Conservation (phyloP, 64 coral and sea anemone genomes). For the Exaiptasia diaphana region DNA sequence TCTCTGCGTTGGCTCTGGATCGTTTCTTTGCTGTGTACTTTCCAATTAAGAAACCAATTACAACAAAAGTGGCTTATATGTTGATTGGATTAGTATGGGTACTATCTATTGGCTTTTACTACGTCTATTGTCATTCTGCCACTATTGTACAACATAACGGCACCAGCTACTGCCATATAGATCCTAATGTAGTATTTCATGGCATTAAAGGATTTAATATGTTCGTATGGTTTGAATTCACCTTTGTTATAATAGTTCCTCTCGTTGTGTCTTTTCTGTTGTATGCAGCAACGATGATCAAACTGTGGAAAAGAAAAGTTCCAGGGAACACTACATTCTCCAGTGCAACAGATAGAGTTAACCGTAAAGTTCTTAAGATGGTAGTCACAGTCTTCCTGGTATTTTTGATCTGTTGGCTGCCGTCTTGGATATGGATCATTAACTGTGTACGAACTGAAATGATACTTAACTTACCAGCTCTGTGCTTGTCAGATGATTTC, state of each 20-base stretch:
- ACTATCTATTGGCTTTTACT: neutral
- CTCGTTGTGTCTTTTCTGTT: constrained; percentile 9
- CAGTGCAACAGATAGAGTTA: constrained; percentile 41
- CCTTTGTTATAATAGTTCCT: neutral
- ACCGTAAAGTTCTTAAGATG: constrained; percentile 42
- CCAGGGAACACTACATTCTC: constrained; percentile 26
- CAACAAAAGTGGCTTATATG: neutral
- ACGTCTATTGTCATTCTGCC: neutral
- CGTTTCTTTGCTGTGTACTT: constrained; percentile 48
- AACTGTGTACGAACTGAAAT: neutral
- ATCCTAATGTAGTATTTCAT: neutral
- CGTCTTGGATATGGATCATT: constrained; percentile 43
- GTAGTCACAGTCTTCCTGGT: constrained; percentile 19
- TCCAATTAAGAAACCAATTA: constrained; percentile 36
- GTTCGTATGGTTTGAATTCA: constrained; percentile 37
- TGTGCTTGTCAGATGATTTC: constrained; percentile 10
- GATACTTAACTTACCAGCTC: neutral
- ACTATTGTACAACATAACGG: neutral
- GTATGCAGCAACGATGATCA: constrained; percentile 36
- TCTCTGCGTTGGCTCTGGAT: constrained; percentile 33
- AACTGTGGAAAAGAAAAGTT: constrained; percentile 37
- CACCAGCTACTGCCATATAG: constrained; percentile 8
- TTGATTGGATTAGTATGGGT: constrained; percentile 23
- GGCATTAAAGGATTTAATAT: neutral
- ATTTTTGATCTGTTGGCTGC: constrained; percentile 42